These are phyloP conservation scores for Amiota mariae DNA, from an alignment of 2,888 invertebrate genomes.

Conservation along the genomic window DNA sequence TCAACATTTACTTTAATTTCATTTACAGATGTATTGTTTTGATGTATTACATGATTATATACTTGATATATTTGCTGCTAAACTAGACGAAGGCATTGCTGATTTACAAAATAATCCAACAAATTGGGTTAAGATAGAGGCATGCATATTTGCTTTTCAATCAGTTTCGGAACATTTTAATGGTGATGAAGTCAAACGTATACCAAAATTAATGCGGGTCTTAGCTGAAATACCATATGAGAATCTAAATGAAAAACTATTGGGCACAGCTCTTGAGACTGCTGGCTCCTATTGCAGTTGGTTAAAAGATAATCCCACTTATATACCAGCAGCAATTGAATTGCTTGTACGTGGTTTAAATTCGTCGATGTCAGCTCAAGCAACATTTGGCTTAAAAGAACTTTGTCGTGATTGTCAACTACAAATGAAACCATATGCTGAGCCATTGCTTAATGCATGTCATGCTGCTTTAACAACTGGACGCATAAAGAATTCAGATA, in stretches of 20 bases:
- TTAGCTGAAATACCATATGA: slow-evolving; percentile 79
- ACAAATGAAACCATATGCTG: slow-evolving; percentile 84
- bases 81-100: slow-evolving; percentile 77
- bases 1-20: neutral
- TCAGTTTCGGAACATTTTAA: slow-evolving; percentile 79
- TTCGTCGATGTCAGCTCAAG: slow-evolving; percentile 82
- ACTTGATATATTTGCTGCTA: slow-evolving; percentile 80
- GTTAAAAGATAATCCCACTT: slow-evolving; percentile 83
- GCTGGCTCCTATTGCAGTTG: slow-evolving; percentile 90
- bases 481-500: slow-evolving; percentile 79
- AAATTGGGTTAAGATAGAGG: slow-evolving; percentile 78
- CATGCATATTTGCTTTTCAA: slow-evolving; percentile 80
- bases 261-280: slow-evolving; percentile 84
- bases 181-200: slow-evolving; percentile 76
- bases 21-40: slow-evolving; percentile 86
- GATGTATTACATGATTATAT: slow-evolving; percentile 85
- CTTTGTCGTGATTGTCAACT: slow-evolving; percentile 86
- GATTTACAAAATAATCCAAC: slow-evolving; percentile 71
- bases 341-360: slow-evolving; percentile 80
- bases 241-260: slow-evolving; percentile 77
- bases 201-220: slow-evolving; percentile 77
- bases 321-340: slow-evolving; percentile 80
- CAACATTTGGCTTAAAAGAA: slow-evolving; percentile 91
- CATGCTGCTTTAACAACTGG: slow-evolving; percentile 77
- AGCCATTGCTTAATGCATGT: slow-evolving; percentile 83